Base-by-base conservation (phyloP, 2,797 vertebrate genomes). In the Ctenopoma kingsleyae region DNA sequence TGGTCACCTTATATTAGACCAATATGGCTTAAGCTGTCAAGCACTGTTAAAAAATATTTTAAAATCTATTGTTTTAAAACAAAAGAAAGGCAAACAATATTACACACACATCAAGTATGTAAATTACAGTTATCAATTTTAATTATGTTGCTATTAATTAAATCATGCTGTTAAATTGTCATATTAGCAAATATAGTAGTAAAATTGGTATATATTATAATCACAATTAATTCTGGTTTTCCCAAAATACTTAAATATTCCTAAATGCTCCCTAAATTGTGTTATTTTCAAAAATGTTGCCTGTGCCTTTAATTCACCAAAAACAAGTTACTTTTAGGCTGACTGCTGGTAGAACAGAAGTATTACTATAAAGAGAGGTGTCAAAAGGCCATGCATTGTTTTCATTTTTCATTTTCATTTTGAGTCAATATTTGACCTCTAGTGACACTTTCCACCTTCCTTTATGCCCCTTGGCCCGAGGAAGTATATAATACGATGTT, bases 391-490 rank as follows among this genome's bases (percentile, higher is more conserved):
- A 55, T 10, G 23, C 0, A 1, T 30, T 5, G 16, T 20, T 54
- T 41, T 15, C 2, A 55, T 6, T 25, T 48, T 58, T 19, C 30
- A 2, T 53, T 43, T 54, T 43, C 23, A 22, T 17, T 73, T 55
- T 51, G 0, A 59, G 19, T 49, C 12, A 23, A 17, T 70, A 44
- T 57, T 49, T 51, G 49, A 61, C 48, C 38, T 27, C 49, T 27
- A 2, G 4, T 8, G 41, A 63, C 16, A 23, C 36, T 32, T 20
- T 13, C 30, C 20, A 55, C 46, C 15, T 25, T 51, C 47, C n/a
- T 30, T 30, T 32, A 12, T 27, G 4, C 22, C 49, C 27, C 20
- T 19, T 32, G 17, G 3, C 36, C 44, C 2, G 7, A 8, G 13
- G 19, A 52, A 38, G 10, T 46, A 22, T 13, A 6, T 47, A 38